phyloP scores from a whole-genome alignment of 2,888 invertebrate species.

The Tanypteryx hageni region DNA sequence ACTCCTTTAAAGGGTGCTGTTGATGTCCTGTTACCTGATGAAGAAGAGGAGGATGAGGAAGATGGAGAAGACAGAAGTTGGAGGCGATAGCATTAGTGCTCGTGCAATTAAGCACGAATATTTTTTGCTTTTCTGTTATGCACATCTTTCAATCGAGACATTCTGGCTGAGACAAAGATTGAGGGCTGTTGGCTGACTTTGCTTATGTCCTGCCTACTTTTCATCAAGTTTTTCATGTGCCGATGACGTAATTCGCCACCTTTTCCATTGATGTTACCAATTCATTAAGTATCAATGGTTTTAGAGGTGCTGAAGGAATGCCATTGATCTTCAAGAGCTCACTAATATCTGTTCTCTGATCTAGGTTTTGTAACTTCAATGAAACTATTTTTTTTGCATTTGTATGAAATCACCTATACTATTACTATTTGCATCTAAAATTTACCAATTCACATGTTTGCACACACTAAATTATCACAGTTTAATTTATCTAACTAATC shows the following conservation, averaged over 20 bases:
- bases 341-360: conserved; percentile 23
- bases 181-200: conserved; percentile 41
- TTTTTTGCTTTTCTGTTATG: conserved; percentile 51
- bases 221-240: conserved; percentile 52
- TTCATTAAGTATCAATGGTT: conserved; percentile 37
- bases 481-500: conserved; percentile 12
- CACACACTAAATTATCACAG: conserved; percentile 35
- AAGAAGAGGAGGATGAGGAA: conserved; percentile 92
- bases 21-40: conserved; percentile 85
- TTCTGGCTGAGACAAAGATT: conserved; percentile 43
- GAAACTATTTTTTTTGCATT: conserved; percentile 58
- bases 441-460: not conserved
- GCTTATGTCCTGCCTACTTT: conserved; percentile 58
- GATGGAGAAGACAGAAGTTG: conserved; percentile 91
- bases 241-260: conserved; percentile 32
- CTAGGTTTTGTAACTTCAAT: conserved; percentile 55
- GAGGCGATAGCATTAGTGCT: conserved; percentile 84
- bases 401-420: conserved; percentile 47
- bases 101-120: conserved; percentile 42
- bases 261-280: conserved; percentile 50
- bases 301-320: conserved; percentile 34
- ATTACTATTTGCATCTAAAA: conserved; percentile 23
- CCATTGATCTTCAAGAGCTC: conserved; percentile 39
- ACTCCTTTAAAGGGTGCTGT: conserved; percentile 66
- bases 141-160: conserved; percentile 60